Evolutionary conservation across 92 coral and sea anemone genomes (phyloP).

Genomic region (Zoanthus gigantus): DNA sequence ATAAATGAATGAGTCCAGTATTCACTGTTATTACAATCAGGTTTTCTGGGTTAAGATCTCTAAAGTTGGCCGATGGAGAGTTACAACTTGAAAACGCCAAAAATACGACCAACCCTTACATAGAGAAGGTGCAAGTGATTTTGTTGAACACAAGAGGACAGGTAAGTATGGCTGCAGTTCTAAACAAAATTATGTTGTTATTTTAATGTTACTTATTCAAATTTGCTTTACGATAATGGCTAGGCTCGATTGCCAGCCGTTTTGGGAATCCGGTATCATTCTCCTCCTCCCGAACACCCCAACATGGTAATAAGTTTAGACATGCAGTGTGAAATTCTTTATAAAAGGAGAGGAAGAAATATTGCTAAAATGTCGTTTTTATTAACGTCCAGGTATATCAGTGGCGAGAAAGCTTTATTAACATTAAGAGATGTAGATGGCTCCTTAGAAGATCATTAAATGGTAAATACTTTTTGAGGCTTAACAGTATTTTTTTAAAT

Average conservation of each 20-base stretch:
- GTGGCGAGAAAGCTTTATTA: slow-evolving; percentile 72
- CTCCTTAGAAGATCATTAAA: slow-evolving; percentile 14
- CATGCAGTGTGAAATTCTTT: too few species aligned
- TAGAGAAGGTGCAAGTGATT: slow-evolving; percentile 64
- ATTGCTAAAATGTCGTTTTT: too few species aligned
- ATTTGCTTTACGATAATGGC: neutral
- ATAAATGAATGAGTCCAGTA: too few species aligned
- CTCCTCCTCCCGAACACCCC: too few species aligned
- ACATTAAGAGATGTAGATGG: slow-evolving; percentile 74
- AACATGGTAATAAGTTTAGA: too few species aligned
- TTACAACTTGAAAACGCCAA: slow-evolving; percentile 55
- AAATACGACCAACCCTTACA: slow-evolving; percentile 51
- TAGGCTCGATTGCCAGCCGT: too few species aligned
- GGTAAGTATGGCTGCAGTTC: slow-evolving; percentile 41
- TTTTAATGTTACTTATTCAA: neutral
- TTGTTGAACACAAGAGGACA: slow-evolving; percentile 74
- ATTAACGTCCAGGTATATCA: slow-evolving; percentile 72
- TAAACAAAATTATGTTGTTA: neutral
- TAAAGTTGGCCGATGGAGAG: slow-evolving; percentile 71
- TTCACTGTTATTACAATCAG: slow-evolving; percentile 22
- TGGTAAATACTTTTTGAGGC: neutral
- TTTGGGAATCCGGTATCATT: too few species aligned
- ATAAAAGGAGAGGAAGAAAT: too few species aligned
- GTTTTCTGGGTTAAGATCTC: slow-evolving; percentile 67
- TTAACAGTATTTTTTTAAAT: neutral